A percentile compares a stretch with the other conserved stretches of the same genome.
These are phyloP conservation scores for Cassiopea andromeda DNA, from an alignment of 30 jellyfish, hydroid and myxozoan genomes.

Conservation along the genomic window DNA sequence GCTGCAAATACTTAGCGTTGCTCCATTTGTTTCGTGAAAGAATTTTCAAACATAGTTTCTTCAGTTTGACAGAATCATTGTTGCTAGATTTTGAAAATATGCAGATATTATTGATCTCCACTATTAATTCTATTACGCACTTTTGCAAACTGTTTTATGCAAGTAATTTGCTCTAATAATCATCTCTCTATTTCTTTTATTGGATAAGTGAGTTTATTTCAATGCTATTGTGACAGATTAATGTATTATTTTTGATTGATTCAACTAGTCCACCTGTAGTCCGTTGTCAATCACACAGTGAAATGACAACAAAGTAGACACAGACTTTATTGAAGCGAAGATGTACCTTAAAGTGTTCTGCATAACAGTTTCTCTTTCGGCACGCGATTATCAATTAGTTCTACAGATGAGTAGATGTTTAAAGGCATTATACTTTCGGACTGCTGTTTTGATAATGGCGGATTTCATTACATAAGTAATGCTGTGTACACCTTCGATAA, in stretches of 20 bases:
- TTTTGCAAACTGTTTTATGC: background rate
- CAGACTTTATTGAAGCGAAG: background rate
- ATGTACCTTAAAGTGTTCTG: background rate
- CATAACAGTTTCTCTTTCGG: background rate
- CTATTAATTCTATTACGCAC: conserved; percentile 8
- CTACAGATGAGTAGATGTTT: conserved; percentile 10
- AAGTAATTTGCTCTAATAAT: conserved; percentile 3
- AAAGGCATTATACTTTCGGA: background rate
- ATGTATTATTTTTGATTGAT: background rate
- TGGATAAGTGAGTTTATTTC: conserved; percentile 2
- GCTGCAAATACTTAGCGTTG: background rate
- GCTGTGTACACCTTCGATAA: background rate
- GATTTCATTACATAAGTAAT: background rate
- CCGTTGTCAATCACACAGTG: conserved; percentile 1
- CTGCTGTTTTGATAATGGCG: background rate
- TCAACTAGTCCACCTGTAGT: background rate
- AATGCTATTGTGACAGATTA: conserved; percentile 1
- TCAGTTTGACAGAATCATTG: background rate
- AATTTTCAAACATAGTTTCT: background rate
- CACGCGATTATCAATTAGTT: conserved; percentile 10
- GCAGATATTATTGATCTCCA: background rate
- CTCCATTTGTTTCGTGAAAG: background rate
- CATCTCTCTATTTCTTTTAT: conserved; percentile 8
- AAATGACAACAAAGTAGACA: conserved; percentile 1
- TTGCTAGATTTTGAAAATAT: background rate